These are phyloP conservation scores for Oncorhynchus tshawytscha DNA, from an alignment of 2,113 vertebrate species.

Conservation along the genomic window DNA sequence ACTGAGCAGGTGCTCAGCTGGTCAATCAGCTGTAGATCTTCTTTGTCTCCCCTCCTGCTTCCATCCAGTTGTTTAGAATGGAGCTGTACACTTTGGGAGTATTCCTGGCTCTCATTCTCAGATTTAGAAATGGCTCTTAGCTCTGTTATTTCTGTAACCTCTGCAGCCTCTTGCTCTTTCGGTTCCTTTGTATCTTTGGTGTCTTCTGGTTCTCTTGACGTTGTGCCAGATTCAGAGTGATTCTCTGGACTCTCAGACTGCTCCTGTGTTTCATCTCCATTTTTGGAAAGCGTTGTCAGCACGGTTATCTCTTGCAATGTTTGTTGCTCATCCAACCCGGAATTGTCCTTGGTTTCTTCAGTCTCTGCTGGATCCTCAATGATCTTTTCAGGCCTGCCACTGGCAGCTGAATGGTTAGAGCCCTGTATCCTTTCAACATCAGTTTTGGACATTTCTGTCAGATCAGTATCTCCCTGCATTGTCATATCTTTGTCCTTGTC, in stretches of 20 bases:
- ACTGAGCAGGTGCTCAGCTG: slow-evolving; percentile 50
- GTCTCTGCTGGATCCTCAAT: slow-evolving; percentile 24
- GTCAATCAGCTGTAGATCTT: slow-evolving; percentile 23
- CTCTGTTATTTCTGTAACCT: slow-evolving; percentile 43
- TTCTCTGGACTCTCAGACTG: background rate
- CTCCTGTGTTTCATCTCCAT: slow-evolving; percentile 13
- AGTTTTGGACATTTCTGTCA: slow-evolving; percentile 22
- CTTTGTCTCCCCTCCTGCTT: background rate
- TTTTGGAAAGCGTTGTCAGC: background rate
- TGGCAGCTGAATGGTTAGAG: slow-evolving; percentile 11
- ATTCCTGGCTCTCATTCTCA: slow-evolving; percentile 21
- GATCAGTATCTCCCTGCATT: slow-evolving; percentile 12
- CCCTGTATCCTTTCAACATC: slow-evolving; percentile 38
- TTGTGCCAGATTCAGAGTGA: background rate
- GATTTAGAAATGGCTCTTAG: slow-evolving; percentile 27
- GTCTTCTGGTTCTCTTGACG: background rate
- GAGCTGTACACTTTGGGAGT: background rate
- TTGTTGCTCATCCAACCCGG: slow-evolving; percentile 2
- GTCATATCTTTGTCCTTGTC: slow-evolving; percentile 6
- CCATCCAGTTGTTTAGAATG: slow-evolving; percentile 13
- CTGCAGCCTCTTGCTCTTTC: slow-evolving; percentile 16
- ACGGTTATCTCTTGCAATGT: slow-evolving; percentile 5
- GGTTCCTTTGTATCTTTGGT: background rate
- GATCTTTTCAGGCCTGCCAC: slow-evolving; percentile 16
- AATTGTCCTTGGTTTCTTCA: background rate